These are phyloP conservation scores for Manacus vitellinus DNA, from an alignment of 2,113 vertebrate species.

Conservation along the genomic window DNA sequence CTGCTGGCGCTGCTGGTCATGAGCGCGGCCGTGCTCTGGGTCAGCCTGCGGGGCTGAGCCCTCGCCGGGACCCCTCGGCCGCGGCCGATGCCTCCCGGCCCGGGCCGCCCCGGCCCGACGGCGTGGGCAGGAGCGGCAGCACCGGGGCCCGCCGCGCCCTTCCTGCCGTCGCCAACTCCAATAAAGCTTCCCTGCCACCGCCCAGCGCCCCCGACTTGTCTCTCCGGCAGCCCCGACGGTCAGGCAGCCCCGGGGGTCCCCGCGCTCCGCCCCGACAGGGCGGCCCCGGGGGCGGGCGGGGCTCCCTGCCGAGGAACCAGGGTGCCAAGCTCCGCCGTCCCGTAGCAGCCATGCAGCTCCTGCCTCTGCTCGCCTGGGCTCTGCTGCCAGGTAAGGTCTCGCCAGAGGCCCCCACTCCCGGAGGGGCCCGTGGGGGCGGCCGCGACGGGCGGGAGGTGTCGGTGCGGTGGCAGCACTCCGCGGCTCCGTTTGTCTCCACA, in stretches of 20 bases:
- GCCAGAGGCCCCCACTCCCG: not conserved
- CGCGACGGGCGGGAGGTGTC: not conserved
- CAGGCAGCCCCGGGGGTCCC: fast-evolving
- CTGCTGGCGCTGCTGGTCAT: not conserved
- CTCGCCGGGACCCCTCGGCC: not conserved
- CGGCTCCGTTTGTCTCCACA: not conserved
- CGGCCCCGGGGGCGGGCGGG: not conserved
- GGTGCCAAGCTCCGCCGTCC: not conserved
- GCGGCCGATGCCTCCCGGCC: not conserved
- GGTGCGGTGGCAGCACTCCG: not conserved
- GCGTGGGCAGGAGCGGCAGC: no score
- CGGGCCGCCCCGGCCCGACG: no score
- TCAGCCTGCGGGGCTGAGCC: not conserved
- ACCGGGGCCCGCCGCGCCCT: fast-evolving
- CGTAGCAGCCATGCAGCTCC: not conserved
- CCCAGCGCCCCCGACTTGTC: fast-evolving
- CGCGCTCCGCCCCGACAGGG: not conserved
- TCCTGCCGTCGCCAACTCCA: not conserved
- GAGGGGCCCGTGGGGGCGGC: not conserved
- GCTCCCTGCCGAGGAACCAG: fast-evolving
- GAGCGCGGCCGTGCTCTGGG: not conserved
- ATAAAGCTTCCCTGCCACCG: not conserved
- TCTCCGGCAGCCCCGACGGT: fast-evolving
- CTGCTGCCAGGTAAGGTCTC: not conserved
- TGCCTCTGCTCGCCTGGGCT: not conserved